phyloP scores from a whole-genome alignment of 30 jellyfish, hydroid and myxozoan species.

The Turritopsis dohrnii region DNA sequence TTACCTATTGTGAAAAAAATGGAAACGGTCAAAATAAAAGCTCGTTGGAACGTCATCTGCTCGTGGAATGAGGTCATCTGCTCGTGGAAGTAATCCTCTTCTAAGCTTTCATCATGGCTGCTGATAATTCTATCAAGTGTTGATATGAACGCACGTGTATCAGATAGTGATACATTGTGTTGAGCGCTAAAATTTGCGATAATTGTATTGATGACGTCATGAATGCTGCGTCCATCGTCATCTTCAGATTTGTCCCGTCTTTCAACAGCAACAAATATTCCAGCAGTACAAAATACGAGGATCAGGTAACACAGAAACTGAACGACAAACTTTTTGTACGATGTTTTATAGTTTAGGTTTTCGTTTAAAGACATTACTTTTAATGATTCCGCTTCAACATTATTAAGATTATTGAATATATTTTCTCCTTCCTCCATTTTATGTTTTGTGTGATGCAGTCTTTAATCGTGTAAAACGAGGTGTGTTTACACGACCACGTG shows the following conservation, averaged over 20 bases:
- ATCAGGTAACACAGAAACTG: neutral
- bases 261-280: neutral
- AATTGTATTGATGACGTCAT: neutral
- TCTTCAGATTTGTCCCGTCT: neutral
- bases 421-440: neutral
- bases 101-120: neutral
- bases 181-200: slow-evolving; percentile 1
- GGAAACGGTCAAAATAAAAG: neutral
- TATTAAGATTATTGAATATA: neutral
- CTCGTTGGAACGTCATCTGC: neutral
- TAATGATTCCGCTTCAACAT: neutral
- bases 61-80: too few relatives aligned
- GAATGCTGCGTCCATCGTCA: neutral
- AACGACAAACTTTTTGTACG: neutral
- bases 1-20: slow-evolving; percentile 2
- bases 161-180: neutral
- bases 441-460: neutral
- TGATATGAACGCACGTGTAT: neutral
- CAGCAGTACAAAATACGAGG: neutral
- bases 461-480: neutral
- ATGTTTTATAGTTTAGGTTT: neutral
- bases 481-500: neutral
- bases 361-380: neutral
- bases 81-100: neutral
- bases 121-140: neutral